These are phyloP conservation scores for Crax fasciolata DNA, from an alignment of 2,797 vertebrate species.

Conservation along the genomic window DNA sequence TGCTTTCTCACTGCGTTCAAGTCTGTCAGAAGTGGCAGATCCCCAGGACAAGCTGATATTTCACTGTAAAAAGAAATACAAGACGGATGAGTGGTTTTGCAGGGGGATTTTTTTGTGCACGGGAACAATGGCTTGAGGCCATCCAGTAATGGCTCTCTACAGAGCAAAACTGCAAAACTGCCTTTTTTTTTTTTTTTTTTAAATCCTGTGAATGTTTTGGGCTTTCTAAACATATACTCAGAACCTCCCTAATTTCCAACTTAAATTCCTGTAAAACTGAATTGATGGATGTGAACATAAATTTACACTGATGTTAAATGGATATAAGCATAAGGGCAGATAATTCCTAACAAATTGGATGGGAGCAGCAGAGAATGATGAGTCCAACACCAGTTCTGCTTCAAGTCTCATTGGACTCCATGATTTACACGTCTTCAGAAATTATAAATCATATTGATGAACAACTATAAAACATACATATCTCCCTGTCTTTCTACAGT, in stretches of 20 bases:
- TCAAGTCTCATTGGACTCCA: background rate
- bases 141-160: background rate
- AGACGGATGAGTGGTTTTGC: background rate
- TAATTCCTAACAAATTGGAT: background rate
- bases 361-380: background rate
- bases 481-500: background rate
- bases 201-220: background rate
- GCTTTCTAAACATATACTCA: background rate
- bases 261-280: background rate
- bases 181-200: background rate
- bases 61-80: conserved; percentile 39
- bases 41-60: conserved; percentile 41
- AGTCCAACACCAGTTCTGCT: background rate
- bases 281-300: background rate
- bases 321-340: background rate
- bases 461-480: background rate
- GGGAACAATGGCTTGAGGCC: background rate
- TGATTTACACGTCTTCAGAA: background rate
- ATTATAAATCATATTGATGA: background rate
- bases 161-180: background rate
- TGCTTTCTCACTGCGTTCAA: background rate
- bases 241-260: background rate
- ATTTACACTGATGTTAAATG: background rate
- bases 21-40: conserved; percentile 43
- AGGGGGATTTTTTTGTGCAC: background rate